Evolutionary conservation across 2,113 vertebrate genomes (phyloP).

Genomic region (Urocitellus parryii): DNA sequence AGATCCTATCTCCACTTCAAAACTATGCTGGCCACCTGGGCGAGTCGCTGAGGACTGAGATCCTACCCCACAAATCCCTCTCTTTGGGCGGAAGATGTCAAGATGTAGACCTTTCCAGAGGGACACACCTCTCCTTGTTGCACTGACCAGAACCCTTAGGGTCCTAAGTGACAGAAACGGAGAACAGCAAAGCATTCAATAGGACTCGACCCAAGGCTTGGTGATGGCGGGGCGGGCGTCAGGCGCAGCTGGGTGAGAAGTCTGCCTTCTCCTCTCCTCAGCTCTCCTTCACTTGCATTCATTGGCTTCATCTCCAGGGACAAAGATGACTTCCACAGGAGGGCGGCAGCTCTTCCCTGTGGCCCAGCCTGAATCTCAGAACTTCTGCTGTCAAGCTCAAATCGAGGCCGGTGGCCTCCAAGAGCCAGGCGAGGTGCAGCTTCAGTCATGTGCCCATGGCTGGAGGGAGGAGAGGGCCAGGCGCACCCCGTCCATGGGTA

Average conservation of each 20-base stretch:
- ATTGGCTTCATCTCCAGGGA: neutral
- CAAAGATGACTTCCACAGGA: neutral
- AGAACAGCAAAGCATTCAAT: neutral
- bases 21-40: neutral
- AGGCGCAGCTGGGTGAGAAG: neutral
- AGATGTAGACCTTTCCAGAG: neutral
- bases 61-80: too few relatives aligned
- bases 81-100: neutral
- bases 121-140: neutral
- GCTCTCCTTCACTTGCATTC: neutral
- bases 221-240: neutral
- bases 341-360: neutral
- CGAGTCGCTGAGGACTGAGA: neutral
- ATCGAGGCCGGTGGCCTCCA: neutral
- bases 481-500: neutral
- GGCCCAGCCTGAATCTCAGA: neutral
- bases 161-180: neutral
- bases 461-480: neutral
- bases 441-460: neutral
- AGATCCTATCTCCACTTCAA: neutral
- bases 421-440: neutral
- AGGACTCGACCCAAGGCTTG: neutral
- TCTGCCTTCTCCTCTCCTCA: neutral
- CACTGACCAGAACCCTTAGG: neutral
- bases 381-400: neutral